Evolutionary conservation across 2,888 invertebrate species (phyloP), one percentile per base, ranked within the genome.

Genomic region (Apoderus coryli): DNA sequence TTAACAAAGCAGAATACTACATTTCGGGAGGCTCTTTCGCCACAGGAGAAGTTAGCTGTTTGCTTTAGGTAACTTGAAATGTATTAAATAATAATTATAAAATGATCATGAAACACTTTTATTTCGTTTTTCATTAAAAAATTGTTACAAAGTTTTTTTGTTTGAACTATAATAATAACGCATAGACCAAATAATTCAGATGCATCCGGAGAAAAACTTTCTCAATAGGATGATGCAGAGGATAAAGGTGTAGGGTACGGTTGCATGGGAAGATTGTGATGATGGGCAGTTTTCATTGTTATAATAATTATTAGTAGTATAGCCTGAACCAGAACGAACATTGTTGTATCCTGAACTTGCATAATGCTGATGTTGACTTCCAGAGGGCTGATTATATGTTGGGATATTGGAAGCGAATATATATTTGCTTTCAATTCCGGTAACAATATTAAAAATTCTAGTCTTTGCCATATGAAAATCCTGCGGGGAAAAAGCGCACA

Each of bases 401-500:
- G 19, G 6, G 19, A n/a, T 19, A 6, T 7, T 19, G 19, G 19
- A n/a, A 19, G 19, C 7, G n/a, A 7, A 19, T 19, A 19, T n/a
- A 19, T 19, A 19, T 19, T 28, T 29, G 22, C 9, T 22, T 29
- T 35, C 32, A 26, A 35, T 32, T 33, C 33, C 16, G 15, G 29
- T 19, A 7, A 29, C 33, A 15, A 35, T 15, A 22, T 25, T 32
- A 10, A 32, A 35, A 25, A 35, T 29, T 15, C 14, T 29, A 11
- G 25, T 29, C 27, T 32, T 35, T 10, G 23, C 27, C 23, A 16
- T 22, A 33, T 22, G 33, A 16, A 29, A 22, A 26, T 33, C 29
- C 22, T 29, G 10, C 13, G 29, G 22, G 15, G 26, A 22, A 31
- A 34, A 34, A 22, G 26, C 13, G 9, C 27, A 15, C n/a, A 34